Percentiles rank a stretch among this genome's conserved stretches.
Conservation (phyloP, 2,113 vertebrate genomes). For the Meriones unguiculatus region DNA sequence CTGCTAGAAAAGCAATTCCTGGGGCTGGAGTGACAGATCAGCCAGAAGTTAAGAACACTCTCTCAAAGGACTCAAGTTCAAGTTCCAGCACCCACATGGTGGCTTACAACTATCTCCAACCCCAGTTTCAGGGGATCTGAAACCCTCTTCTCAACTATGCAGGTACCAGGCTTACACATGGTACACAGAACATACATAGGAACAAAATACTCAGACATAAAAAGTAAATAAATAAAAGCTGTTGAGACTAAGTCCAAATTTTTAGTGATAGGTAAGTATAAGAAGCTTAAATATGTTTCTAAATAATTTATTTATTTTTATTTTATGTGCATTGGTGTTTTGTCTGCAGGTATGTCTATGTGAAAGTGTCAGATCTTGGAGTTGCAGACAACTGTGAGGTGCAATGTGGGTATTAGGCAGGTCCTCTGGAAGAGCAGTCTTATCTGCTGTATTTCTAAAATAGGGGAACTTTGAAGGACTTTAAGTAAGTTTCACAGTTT, state of each 20-base stretch:
- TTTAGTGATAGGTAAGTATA: neutral
- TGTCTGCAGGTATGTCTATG: too few species aligned
- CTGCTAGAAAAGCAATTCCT: neutral
- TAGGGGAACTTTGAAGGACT: neutral
- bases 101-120: neutral
- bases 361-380: too few species aligned
- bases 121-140: neutral
- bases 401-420: too few species aligned
- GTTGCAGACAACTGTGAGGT: too few species aligned
- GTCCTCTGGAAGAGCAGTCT: too few species aligned
- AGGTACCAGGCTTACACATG: neutral
- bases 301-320: neutral
- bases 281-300: neutral
- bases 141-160: neutral
- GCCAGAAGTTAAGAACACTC: neutral
- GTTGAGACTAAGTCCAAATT: conserved; percentile 1
- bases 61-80: neutral
- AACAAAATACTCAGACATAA: neutral
- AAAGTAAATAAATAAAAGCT: neutral
- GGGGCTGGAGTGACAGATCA: neutral
- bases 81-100: too few species aligned
- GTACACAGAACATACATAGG: neutral
- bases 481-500: neutral
- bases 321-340: too few species aligned
- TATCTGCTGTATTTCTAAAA: neutral